Percentiles rank a stretch among this genome's conserved stretches.
These are phyloP conservation scores for Sinella curviseta DNA, from an alignment of 1,140 invertebrate species.

Conservation along the genomic window DNA sequence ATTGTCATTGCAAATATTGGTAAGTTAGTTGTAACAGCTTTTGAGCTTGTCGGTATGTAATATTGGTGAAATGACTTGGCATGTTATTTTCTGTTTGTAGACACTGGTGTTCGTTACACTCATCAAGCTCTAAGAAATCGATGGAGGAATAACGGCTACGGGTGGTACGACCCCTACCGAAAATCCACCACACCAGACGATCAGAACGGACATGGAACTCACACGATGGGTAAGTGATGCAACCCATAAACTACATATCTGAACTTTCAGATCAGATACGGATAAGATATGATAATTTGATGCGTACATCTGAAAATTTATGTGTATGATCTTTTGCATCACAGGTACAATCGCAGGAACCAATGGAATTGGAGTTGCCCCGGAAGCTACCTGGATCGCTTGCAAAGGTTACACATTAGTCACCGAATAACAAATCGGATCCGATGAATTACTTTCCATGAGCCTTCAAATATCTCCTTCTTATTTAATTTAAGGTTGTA, in stretches of 20 bases:
- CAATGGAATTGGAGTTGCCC: not conserved
- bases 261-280: not conserved
- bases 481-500: constrained; percentile 1
- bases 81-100: not conserved
- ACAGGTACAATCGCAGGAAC: not conserved
- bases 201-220: constrained; percentile 11
- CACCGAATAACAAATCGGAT: not conserved
- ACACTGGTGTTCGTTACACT: constrained; percentile 16
- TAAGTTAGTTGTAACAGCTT: not conserved
- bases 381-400: not conserved
- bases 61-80: not conserved
- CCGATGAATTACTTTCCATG: not conserved
- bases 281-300: not conserved
- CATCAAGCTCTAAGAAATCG: not conserved
- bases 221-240: not conserved
- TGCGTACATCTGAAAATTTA: no score
- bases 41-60: not conserved
- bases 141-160: not conserved
- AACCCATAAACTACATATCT: not conserved
- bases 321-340: not conserved
- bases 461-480: constrained; percentile 10
- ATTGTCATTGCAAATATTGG: constrained; percentile 4
- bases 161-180: constrained; percentile 2
- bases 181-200: not conserved
- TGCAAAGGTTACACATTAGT: not conserved